These are phyloP conservation scores for Mionectes olivaceus DNA, from an alignment of 2,797 vertebrate genomes.

Conservation along the genomic window DNA sequence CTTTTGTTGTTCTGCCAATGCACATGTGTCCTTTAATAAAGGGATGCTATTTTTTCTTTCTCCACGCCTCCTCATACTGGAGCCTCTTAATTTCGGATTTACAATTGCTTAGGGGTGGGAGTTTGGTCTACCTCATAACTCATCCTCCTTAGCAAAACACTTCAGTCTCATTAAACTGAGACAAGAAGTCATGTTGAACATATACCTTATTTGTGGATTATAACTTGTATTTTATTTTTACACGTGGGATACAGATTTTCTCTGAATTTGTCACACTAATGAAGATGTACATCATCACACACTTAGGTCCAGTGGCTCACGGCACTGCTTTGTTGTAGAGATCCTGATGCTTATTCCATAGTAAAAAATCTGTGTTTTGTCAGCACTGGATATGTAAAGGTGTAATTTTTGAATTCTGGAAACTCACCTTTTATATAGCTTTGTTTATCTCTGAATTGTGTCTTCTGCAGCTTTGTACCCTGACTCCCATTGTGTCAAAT, in stretches of 20 bases:
- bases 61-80: too few species aligned
- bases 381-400: background rate
- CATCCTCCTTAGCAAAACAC: too few species aligned
- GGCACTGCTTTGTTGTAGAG: background rate
- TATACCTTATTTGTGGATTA: background rate
- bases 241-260: background rate
- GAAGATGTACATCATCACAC: background rate
- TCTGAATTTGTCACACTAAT: background rate
- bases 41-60: too few species aligned
- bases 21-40: too few species aligned
- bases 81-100: too few species aligned
- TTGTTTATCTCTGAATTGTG: background rate
- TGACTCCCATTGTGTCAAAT: background rate
- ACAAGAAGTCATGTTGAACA: too few species aligned
- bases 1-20: too few species aligned
- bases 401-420: background rate
- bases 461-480: background rate
- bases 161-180: too few species aligned
- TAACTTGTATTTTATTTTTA: background rate
- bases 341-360: background rate
- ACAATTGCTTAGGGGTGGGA: too few species aligned
- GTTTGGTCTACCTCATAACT: too few species aligned
- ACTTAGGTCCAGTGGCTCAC: background rate
- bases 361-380: background rate
- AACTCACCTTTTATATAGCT: background rate